Conservation (phyloP, 2,797 vertebrate genomes). For the Manis javanica region DNA sequence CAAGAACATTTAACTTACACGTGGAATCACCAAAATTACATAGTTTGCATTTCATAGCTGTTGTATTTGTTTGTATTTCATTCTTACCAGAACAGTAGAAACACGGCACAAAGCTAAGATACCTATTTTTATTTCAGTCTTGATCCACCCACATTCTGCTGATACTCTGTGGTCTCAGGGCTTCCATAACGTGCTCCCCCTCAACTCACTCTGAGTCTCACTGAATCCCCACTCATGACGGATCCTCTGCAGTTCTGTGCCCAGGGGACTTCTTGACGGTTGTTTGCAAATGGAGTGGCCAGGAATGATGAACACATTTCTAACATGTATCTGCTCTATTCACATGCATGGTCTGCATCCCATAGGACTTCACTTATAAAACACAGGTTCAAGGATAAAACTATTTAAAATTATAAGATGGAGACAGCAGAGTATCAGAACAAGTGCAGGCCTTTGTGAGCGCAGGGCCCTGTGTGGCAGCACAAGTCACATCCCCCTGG, state of each 20-base stretch:
- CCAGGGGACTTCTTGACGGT: not conserved
- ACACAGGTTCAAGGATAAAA: not conserved
- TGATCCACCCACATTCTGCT: not conserved
- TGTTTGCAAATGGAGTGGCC: not conserved
- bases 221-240: not conserved
- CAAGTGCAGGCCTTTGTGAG: not conserved
- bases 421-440: not conserved
- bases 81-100: not conserved
- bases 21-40: not conserved
- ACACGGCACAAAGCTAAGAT: not conserved
- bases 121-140: not conserved
- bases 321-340: not conserved
- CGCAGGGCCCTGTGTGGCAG: not conserved
- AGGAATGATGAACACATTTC: not conserved
- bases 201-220: not conserved
- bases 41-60: not conserved
- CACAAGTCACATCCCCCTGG: too few relatives aligned
- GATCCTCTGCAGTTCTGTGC: not conserved
- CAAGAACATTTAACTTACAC: not conserved
- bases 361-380: not conserved
- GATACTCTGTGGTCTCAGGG: not conserved
- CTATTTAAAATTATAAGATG: not conserved
- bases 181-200: not conserved
- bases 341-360: not conserved
- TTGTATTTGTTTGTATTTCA: not conserved